These are phyloP conservation scores for Epizoanthus scotinus DNA, from an alignment of 92 coral and sea anemone species.

Conservation along the genomic window DNA sequence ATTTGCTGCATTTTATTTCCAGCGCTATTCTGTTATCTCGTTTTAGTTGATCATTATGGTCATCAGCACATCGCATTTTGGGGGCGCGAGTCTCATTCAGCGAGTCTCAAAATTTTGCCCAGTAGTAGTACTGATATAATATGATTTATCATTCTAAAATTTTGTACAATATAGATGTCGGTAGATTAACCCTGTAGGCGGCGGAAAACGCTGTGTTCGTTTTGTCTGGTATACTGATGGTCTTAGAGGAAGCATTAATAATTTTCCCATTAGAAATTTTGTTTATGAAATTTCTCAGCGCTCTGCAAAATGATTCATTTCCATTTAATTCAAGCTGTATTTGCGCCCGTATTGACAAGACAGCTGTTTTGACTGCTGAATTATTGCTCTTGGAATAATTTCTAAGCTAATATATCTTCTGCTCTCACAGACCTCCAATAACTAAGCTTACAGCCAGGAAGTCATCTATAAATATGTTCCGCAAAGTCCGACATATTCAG, in stretches of 20 bases:
- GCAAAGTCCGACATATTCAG: neutral
- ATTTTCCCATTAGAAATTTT: slow-evolving; percentile 15
- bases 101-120: no score
- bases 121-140: neutral
- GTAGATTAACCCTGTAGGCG: slow-evolving; percentile 8
- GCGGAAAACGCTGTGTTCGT: neutral
- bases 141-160: neutral
- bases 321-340: slow-evolving; percentile 40
- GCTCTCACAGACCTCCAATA: slow-evolving; percentile 15
- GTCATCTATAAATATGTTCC: neutral
- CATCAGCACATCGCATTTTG: slow-evolving; percentile 13
- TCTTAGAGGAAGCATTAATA: slow-evolving; percentile 29
- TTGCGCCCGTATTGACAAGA: slow-evolving; percentile 3
- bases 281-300: slow-evolving; percentile 29
- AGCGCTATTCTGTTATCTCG: neutral
- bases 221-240: slow-evolving; percentile 9
- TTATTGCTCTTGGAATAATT: slow-evolving; percentile 11
- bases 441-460: slow-evolving; percentile 1
- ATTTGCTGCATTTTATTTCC: slow-evolving; percentile 5
- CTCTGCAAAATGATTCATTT: slow-evolving; percentile 33
- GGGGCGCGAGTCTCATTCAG: neutral
- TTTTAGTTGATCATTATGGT: neutral
- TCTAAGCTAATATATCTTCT: slow-evolving; percentile 12
- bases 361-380: slow-evolving; percentile 32
- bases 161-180: slow-evolving; percentile 22